Evolutionary conservation across 2,113 vertebrate species (phyloP), one percentile per base, ranked within the genome.

Genomic region (Periophthalmodon schlosseri): DNA sequence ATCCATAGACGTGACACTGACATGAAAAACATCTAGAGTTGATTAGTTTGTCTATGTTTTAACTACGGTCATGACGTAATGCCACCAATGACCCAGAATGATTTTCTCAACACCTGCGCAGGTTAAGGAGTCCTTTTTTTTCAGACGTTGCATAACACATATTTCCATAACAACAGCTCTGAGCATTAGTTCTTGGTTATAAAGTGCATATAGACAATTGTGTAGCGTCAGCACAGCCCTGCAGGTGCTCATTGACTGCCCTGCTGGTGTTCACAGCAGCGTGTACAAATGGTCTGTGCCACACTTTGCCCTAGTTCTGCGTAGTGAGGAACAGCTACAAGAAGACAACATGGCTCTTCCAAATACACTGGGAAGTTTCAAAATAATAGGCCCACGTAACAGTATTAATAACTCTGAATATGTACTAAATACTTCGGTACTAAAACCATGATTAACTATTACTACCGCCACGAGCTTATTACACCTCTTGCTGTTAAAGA

Each of bases 151-250:
- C 46, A 49, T 21, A 4, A 39, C 24, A 5, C 34, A 50, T 33
- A 49, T 73, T 60, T 69, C 18, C 63, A 50, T 73, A 54, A 49
- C 60, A 21, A 68, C 72, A n/a, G 14, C 14, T 5, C 0, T 11
- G 47, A 67, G 13, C 23, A 36, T 67, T 70, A 75, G 23, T 58
- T 2, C 7, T 71, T 69, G 80, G 28, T 63, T 69, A 58, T 75
- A 79, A 81, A 78, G 56, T 75, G 63, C 54, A 2, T 15, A 76
- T 64, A 21, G 34, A 47, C 66, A 21, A 24, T 82, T 78, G 20
- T 81, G 84, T 79, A 68, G 56, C 23, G 78, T 87, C 84, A 87
- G 84, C 79, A 71, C 54, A 79, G 78, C 72, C 64, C 74, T 33
- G 73, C 81, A 84, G 81, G 77, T 84, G 74, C 74, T 84, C 63